Evolutionary conservation across 35 echinoderm and acorn worm species (phyloP).

Genomic region (Strongylocentrotus purpuratus): DNA sequence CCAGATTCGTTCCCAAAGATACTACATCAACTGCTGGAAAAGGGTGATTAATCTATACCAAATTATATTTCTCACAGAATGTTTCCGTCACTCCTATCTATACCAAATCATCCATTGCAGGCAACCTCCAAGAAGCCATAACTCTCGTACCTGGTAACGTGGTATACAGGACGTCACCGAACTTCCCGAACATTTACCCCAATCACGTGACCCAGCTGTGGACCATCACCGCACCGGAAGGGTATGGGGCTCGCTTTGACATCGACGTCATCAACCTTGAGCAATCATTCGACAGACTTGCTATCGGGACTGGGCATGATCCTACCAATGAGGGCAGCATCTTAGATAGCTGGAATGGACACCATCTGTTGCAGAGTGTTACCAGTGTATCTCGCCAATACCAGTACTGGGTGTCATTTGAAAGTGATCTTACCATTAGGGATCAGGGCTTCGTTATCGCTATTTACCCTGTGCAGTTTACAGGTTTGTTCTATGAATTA

Average conservation of each 20-base stretch:
- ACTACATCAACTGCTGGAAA: too few relatives aligned
- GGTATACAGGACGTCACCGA: not conserved
- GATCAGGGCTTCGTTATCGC: not conserved
- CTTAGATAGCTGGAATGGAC: not conserved
- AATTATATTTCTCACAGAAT: too few relatives aligned
- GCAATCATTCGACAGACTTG: not conserved
- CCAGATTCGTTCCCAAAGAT: too few relatives aligned
- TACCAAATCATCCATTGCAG: not conserved
- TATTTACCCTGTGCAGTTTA: not conserved
- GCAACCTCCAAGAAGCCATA: not conserved
- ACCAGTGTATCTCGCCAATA: not conserved
- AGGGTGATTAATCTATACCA: too few relatives aligned
- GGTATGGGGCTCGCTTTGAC: not conserved
- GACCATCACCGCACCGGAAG: conserved; percentile 22
- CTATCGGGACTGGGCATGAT: conserved; percentile 40
- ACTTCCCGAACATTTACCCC: conserved; percentile 1
- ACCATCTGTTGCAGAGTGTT: not conserved
- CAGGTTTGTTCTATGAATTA: not conserved
- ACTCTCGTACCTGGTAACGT: not conserved
- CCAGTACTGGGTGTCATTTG: not conserved
- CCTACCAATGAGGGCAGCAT: not conserved
- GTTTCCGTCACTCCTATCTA: not conserved
- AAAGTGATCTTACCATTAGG: not conserved
- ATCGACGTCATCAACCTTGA: conserved; percentile 3
- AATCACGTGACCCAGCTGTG: not conserved